Conservation (phyloP, 2,888 invertebrate genomes). For the Microctonus aethiopoides region DNA sequence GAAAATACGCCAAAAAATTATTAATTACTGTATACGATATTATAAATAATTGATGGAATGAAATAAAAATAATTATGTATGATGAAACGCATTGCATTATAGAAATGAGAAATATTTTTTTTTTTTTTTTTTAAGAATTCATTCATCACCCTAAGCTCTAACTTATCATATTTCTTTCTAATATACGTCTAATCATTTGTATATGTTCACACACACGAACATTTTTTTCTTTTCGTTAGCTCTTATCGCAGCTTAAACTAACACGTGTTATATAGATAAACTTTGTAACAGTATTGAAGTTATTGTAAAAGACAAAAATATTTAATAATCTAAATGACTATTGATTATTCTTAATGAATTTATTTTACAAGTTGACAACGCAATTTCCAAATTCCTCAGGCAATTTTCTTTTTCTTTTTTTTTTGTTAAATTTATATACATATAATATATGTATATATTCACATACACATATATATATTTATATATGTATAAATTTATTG, state of each 20-base stretch:
- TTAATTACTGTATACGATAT: background rate
- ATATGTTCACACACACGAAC: background rate
- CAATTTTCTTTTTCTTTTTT: background rate
- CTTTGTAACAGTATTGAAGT: background rate
- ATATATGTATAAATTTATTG: background rate
- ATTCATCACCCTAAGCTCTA: background rate
- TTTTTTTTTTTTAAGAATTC: background rate
- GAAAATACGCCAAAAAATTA: background rate
- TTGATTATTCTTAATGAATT: background rate
- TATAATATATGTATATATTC: background rate
- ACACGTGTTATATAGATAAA: slow-evolving; percentile 7
- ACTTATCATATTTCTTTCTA: background rate
- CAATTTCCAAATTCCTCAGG: background rate
- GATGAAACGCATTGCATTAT: background rate
- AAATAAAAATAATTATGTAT: too few species aligned
- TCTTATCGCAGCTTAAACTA: background rate
- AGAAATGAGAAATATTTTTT: background rate
- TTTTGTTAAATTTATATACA: too few species aligned
- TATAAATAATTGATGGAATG: too few species aligned
- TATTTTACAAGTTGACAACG: background rate
- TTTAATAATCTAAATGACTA: background rate
- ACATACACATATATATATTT: background rate
- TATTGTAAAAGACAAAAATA: background rate
- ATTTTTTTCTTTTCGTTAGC: background rate
- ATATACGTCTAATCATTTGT: background rate